Evolutionary conservation across 2,888 invertebrate genomes (phyloP).

Genomic region (Metopia argyrocephala): DNA sequence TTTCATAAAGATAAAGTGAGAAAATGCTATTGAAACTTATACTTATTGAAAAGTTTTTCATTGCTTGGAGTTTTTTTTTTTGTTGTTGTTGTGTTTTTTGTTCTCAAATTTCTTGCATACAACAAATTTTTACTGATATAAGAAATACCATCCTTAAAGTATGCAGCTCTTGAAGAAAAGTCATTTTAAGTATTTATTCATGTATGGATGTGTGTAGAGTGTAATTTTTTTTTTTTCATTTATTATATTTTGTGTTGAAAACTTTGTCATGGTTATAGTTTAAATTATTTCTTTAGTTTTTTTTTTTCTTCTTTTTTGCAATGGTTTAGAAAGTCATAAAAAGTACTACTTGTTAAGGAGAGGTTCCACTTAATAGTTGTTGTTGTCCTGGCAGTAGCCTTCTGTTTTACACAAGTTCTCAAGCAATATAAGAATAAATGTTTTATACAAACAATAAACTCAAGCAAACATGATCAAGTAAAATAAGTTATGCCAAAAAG

Average conservation of each 20-base stretch:
- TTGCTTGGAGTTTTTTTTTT: slow-evolving; percentile 10
- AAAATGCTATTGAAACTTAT: slow-evolving; percentile 55
- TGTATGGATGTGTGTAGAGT: neutral
- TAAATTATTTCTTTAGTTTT: neutral
- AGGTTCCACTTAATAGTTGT: slow-evolving; percentile 48
- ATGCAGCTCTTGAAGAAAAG: slow-evolving; percentile 50
- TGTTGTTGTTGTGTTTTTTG: slow-evolving; percentile 26
- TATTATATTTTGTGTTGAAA: slow-evolving; percentile 7
- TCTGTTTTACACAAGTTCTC: slow-evolving; percentile 55
- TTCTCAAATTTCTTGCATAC: neutral
- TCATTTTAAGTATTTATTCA: slow-evolving; percentile 7
- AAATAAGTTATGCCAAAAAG: slow-evolving; percentile 23
- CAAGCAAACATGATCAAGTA: neutral
- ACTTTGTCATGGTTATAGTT: slow-evolving; percentile 37
- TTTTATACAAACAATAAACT: neutral
- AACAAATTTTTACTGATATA: slow-evolving; percentile 9
- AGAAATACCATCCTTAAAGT: slow-evolving; percentile 51
- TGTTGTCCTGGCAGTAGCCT: slow-evolving; percentile 47
- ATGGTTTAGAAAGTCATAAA: slow-evolving; percentile 61
- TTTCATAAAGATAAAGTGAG: slow-evolving; percentile 33
- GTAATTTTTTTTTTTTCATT: slow-evolving; percentile 1
- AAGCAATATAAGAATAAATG: slow-evolving; percentile 36
- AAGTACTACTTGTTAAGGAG: slow-evolving; percentile 58
- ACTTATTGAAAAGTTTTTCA: slow-evolving; percentile 33
- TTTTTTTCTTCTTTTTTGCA: slow-evolving; percentile 34